These are phyloP conservation scores for Excalfactoria chinensis DNA, from an alignment of 2,113 vertebrate genomes.

Conservation along the genomic window DNA sequence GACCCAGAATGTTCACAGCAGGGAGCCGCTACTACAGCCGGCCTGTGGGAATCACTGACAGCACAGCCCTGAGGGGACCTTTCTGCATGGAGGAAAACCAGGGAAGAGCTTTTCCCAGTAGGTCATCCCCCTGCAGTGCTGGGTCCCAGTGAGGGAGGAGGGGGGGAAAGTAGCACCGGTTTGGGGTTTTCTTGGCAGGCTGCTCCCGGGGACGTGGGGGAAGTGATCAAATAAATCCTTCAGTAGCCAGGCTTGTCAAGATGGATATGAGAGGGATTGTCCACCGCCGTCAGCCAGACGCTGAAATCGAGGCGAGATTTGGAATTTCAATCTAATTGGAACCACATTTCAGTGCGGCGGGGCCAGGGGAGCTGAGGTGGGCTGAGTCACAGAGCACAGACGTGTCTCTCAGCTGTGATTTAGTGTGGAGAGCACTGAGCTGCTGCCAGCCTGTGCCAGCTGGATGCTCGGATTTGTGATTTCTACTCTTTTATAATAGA, in stretches of 20 bases:
- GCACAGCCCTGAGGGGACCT: neutral
- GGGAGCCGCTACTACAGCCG: conserved; percentile 52
- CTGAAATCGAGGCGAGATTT: conserved; percentile 44
- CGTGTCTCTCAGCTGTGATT: neutral
- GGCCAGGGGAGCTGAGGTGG: conserved; percentile 34
- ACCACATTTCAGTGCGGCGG: neutral
- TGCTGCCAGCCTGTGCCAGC: conserved; percentile 37
- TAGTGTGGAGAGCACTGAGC: conserved; percentile 2
- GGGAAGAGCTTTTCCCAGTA: neutral
- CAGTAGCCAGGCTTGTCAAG: conserved; percentile 65
- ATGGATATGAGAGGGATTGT: conserved; percentile 61
- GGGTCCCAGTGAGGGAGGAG: neutral
- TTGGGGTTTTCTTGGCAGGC: conserved; percentile 42
- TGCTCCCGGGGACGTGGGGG: neutral
- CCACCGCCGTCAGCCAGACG: conserved; percentile 60
- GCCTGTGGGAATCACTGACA: conserved; percentile 51
- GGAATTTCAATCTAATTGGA: conserved; percentile 66
- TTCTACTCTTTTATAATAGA: neutral
- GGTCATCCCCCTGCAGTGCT: neutral
- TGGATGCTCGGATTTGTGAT: conserved; percentile 22
- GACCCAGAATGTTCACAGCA: neutral
- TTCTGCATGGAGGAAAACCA: neutral
- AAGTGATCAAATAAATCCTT: conserved; percentile 65
- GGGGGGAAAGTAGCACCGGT: neutral
- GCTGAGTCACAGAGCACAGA: conserved; percentile 62